Evolutionary conservation across 2,888 invertebrate genomes (phyloP).

Genomic region (Drosophila suboccidentalis): DNA sequence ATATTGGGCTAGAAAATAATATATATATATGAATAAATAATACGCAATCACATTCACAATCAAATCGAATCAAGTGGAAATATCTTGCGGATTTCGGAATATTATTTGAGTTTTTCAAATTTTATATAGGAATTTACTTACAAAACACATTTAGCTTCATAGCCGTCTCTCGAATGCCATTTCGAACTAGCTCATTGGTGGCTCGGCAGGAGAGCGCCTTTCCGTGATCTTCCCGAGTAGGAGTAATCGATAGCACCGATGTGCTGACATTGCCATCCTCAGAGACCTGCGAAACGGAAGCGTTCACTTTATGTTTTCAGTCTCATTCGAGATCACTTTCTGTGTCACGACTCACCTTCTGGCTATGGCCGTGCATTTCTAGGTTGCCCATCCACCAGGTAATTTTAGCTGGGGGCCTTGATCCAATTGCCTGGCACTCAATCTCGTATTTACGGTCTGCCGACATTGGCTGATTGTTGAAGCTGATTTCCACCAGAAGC

Average conservation of each 20-base stretch:
- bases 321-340: background rate
- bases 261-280: constrained; percentile 93
- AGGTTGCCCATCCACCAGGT: constrained; percentile 94
- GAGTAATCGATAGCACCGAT: constrained; percentile 91
- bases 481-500: constrained; percentile 91
- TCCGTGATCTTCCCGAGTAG: constrained; percentile 92
- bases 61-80: background rate
- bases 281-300: constrained; percentile 88
- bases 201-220: constrained; percentile 93
- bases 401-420: constrained; percentile 93
- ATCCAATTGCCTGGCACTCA: constrained; percentile 93
- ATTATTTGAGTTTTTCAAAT: background rate
- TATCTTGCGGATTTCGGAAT: background rate
- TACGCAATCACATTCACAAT: background rate
- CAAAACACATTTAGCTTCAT: constrained; percentile 95
- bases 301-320: background rate
- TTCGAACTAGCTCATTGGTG: constrained; percentile 90
- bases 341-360: constrained; percentile 81
- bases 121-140: constrained; percentile 87
- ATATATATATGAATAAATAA: no score
- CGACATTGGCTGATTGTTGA: constrained; percentile 93
- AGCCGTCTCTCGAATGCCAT: constrained; percentile 91
- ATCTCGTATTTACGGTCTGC: constrained; percentile 93
- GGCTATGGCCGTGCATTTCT: constrained; percentile 87
- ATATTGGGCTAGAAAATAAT: background rate